Conservation (phyloP, 2,888 invertebrate species). For the Eumerus sabulonum region DNA sequence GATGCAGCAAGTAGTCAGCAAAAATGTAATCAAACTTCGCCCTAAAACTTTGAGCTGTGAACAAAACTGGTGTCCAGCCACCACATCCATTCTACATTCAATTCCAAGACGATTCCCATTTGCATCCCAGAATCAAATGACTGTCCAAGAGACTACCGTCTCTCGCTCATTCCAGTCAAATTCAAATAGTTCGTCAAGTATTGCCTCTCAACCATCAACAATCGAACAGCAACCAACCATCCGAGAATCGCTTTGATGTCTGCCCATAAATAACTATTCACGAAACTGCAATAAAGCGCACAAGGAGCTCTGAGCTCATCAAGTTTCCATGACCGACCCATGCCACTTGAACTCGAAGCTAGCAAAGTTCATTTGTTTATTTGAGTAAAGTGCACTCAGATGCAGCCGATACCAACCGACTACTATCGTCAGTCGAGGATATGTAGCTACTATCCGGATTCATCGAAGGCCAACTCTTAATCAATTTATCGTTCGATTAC, state of each 20-base stretch:
- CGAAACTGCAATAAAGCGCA: constrained; percentile 12
- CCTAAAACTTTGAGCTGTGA: too few species aligned
- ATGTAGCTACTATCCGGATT: constrained; percentile 70
- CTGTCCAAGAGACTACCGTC: background rate
- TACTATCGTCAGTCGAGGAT: constrained; percentile 47
- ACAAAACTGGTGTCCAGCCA: too few species aligned
- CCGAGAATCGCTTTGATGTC: constrained; percentile 4
- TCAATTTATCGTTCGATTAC: constrained; percentile 62
- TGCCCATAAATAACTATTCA: constrained; percentile 27
- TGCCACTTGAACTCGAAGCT: background rate
- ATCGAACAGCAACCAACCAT: background rate
- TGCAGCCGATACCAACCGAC: constrained; percentile 9
- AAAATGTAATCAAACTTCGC: too few species aligned
- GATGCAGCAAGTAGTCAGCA: too few species aligned
- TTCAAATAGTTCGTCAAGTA: background rate
- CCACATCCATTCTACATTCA: too few species aligned
- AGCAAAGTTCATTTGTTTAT: constrained; percentile 43
- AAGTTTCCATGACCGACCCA: constrained; percentile 18
- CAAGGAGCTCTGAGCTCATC: constrained; percentile 12
- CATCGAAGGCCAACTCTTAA: constrained; percentile 59
- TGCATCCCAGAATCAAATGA: constrained; percentile 23
- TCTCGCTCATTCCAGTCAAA: background rate
- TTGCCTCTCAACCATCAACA: too few species aligned
- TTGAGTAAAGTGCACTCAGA: constrained; percentile 55
- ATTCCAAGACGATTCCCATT: too few species aligned